These are phyloP conservation scores for Charanyca ferruginea DNA, from an alignment of 2,888 invertebrate genomes.

Conservation along the genomic window DNA sequence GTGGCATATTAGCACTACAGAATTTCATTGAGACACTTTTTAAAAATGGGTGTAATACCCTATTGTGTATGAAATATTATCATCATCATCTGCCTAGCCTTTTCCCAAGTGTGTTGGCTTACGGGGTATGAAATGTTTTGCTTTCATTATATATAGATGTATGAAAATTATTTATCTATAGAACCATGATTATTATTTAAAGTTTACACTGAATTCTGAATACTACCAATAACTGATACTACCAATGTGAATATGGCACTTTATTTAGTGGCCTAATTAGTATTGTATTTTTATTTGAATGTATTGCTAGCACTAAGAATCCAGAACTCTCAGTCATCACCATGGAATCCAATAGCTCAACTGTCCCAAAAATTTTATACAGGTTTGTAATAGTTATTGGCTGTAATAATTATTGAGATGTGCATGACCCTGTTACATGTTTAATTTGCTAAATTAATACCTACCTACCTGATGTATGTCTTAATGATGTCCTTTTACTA, in stretches of 20 bases:
- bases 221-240: too few relatives aligned
- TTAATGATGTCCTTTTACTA: neutral
- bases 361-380: slow-evolving; percentile 78
- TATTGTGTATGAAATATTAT: too few relatives aligned
- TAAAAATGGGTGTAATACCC: too few relatives aligned
- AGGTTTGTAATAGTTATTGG: slow-evolving; percentile 80
- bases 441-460: neutral
- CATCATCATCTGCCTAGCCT: too few relatives aligned
- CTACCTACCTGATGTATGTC: neutral
- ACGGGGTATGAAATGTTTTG: too few relatives aligned
- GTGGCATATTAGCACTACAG: too few relatives aligned
- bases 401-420: slow-evolving; percentile 45
- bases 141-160: too few relatives aligned
- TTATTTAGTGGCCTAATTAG: slow-evolving; percentile 33
- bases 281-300: slow-evolving; percentile 58
- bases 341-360: slow-evolving; percentile 83
- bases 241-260: slow-evolving; percentile 10
- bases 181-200: neutral
- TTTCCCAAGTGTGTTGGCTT: too few relatives aligned
- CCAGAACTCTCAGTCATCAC: slow-evolving; percentile 74
- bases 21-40: too few relatives aligned
- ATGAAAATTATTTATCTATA: neutral
- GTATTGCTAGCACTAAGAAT: slow-evolving; percentile 76
- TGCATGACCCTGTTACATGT: slow-evolving; percentile 23
- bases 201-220: too few relatives aligned